Evolutionary conservation across 2,888 invertebrate genomes (phyloP).

Genomic region (Ecdyonurus torrentis): DNA sequence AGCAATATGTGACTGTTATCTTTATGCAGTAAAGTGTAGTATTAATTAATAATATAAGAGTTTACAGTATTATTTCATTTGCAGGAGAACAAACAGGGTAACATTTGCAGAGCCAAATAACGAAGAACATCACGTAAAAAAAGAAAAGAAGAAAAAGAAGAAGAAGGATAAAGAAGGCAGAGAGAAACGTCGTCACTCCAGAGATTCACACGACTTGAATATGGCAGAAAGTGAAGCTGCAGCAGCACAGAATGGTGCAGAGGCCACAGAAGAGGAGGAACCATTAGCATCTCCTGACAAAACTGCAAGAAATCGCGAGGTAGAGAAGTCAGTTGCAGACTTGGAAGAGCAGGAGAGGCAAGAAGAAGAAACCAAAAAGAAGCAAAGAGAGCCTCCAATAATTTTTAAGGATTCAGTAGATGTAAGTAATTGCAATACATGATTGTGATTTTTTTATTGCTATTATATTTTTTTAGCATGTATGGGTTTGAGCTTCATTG

Average conservation of each 20-base stretch:
- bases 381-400: slow-evolving; percentile 60
- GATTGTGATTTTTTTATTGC: no score
- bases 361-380: slow-evolving; percentile 51
- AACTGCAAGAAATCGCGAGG: slow-evolving; percentile 10
- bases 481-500: no score
- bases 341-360: slow-evolving; percentile 41
- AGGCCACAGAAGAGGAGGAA: slow-evolving; percentile 8
- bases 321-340: slow-evolving; percentile 21
- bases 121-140: slow-evolving; percentile 55
- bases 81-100: background rate
- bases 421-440: no score
- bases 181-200: slow-evolving; percentile 20
- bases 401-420: slow-evolving; percentile 53
- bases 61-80: background rate
- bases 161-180: slow-evolving; percentile 31
- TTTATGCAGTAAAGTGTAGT: no score
- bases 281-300: slow-evolving; percentile 11
- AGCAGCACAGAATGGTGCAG: background rate
- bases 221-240: slow-evolving; percentile 19
- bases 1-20: no score
- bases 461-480: no score
- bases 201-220: slow-evolving; percentile 26
- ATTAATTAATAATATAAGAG: no score
- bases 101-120: slow-evolving; percentile 28
- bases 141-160: slow-evolving; percentile 55